A percentile compares a stretch with the other conserved stretches of the same genome.
phyloP scores from a whole-genome alignment of 2,888 invertebrate species.

The Eupithecia inturbata region DNA sequence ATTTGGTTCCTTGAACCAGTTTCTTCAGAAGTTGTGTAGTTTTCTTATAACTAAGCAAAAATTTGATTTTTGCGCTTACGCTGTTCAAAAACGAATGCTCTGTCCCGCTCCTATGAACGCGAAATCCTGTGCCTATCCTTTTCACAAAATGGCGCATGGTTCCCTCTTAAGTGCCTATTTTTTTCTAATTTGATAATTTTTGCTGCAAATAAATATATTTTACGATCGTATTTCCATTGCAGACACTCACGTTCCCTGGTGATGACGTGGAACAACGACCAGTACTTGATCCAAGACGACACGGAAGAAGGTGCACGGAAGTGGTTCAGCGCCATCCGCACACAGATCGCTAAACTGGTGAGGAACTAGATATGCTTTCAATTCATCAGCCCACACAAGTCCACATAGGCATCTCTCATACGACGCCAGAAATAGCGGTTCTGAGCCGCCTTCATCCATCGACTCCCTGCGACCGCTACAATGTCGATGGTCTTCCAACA shows the following conservation, averaged over 20 bases:
- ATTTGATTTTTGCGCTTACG: too few species aligned
- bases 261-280: conserved; percentile 71
- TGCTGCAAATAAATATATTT: too few species aligned
- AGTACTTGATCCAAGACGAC: conserved; percentile 76
- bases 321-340: conserved; percentile 66
- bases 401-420: background rate
- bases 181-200: too few species aligned
- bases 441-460: background rate
- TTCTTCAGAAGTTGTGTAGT: too few species aligned
- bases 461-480: background rate
- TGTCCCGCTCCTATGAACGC: too few species aligned
- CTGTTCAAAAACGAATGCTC: too few species aligned
- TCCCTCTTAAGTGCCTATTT: too few species aligned
- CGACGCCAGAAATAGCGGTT: background rate
- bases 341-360: conserved; percentile 71
- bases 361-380: conserved; percentile 42
- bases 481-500: background rate
- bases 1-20: too few species aligned
- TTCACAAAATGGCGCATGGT: too few species aligned
- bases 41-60: too few species aligned
- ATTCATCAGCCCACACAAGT: background rate
- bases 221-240: too few species aligned
- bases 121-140: too few species aligned
- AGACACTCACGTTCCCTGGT: conserved; percentile 64
- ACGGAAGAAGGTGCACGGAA: conserved; percentile 67